phyloP scores from a whole-genome alignment of 2,888 invertebrate genomes.

The Chymomyza caudatula region DNA sequence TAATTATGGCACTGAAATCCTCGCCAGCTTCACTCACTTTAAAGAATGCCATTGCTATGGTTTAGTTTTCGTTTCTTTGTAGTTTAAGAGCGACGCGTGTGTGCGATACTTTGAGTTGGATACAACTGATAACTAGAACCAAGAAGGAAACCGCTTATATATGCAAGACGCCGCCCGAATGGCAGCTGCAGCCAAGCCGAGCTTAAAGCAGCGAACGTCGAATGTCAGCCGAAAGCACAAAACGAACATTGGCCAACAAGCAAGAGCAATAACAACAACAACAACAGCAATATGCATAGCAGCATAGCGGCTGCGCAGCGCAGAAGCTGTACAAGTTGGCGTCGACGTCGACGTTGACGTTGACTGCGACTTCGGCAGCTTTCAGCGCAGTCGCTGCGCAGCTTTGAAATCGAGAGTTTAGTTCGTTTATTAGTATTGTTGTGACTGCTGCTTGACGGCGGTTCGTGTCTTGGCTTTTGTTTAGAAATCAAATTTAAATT shows the following conservation, averaged over 20 bases:
- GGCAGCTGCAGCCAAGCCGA: conserved; percentile 14
- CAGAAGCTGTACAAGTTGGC: conserved; percentile 4
- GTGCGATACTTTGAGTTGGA: conserved; percentile 75
- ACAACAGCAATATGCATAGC: conserved; percentile 37
- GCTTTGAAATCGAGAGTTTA: not conserved
- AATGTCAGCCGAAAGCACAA: conserved; percentile 27
- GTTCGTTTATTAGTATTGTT: not conserved
- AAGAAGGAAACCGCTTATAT: conserved; percentile 78
- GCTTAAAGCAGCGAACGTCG: conserved; percentile 29
- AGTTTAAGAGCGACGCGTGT: conserved; percentile 55
- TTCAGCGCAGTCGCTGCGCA: not conserved
- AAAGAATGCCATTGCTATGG: conserved; percentile 76
- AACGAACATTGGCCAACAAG: conserved; percentile 17
- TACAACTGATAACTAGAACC: conserved; percentile 79
- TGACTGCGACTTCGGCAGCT: not conserved
- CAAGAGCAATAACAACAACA: conserved; percentile 18
- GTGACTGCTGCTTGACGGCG: conserved; percentile 23
- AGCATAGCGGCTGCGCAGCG: not conserved
- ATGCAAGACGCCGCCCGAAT: conserved; percentile 78
- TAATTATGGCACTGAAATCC: not conserved
- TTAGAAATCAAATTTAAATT: conserved; percentile 23
- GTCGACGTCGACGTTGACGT: not conserved
- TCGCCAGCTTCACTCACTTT: conserved; percentile 75
- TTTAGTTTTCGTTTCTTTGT: conserved; percentile 37
- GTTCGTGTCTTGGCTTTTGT: conserved; percentile 46